phyloP scores from a whole-genome alignment of 2,888 invertebrate genomes.

The Glyphotaelius pellucidus region DNA sequence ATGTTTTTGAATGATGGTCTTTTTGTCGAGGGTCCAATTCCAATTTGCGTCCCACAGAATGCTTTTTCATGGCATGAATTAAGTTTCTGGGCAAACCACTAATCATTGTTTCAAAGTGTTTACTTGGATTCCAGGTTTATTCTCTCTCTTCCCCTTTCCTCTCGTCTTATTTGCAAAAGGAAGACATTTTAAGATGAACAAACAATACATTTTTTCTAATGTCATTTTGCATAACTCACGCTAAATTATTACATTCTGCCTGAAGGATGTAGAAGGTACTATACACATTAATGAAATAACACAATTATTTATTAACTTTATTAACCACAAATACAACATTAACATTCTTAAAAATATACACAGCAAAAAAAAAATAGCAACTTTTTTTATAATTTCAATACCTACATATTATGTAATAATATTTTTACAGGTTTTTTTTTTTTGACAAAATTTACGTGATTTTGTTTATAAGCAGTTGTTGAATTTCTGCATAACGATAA shows the following conservation, averaged over 20 bases:
- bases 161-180: not conserved
- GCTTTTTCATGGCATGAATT: too few relatives aligned
- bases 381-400: not conserved
- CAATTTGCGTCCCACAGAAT: too few relatives aligned
- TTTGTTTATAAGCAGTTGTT: not conserved
- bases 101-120: not conserved
- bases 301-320: conserved; percentile 52
- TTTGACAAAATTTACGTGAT: not conserved
- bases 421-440: not conserved
- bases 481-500: not conserved
- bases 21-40: too few relatives aligned
- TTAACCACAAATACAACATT: conserved; percentile 61
- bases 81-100: not conserved
- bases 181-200: not conserved
- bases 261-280: not conserved
- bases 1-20: too few relatives aligned
- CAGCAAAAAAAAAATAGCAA: conserved; percentile 18
- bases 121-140: not conserved
- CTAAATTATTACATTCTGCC: not conserved
- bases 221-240: not conserved
- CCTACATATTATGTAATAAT: conserved; percentile 25
- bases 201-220: not conserved
- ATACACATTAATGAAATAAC: not conserved
- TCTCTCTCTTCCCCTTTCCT: not conserved
- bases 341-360: conserved; percentile 38